These are phyloP conservation scores for Lepidiolamprologus cunningtoni DNA, from an alignment of 2,113 vertebrate species.

Conservation along the genomic window DNA sequence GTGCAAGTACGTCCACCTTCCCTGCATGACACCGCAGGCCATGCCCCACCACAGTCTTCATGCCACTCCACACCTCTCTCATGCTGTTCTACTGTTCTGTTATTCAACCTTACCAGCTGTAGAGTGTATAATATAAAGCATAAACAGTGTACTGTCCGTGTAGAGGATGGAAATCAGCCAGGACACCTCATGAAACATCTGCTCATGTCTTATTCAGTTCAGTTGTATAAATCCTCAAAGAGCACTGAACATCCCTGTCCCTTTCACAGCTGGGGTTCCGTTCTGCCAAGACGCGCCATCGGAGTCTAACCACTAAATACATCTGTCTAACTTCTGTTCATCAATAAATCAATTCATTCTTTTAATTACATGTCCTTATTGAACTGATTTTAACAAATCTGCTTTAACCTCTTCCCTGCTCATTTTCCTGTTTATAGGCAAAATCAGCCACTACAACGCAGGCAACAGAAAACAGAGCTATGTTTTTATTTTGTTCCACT, in stretches of 20 bases:
- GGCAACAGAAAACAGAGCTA: not conserved
- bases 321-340: not conserved
- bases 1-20: not conserved
- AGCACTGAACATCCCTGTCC: not conserved
- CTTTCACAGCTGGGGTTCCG: not conserved
- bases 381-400: not conserved
- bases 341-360: not conserved
- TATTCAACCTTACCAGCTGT: not conserved
- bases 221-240: not conserved
- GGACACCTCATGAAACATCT: not conserved
- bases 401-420: not conserved
- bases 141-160: not conserved
- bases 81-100: not conserved
- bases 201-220: not conserved
- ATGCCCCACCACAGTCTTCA: not conserved
- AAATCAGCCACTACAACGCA: not conserved
- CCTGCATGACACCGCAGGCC: not conserved
- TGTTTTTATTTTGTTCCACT: not conserved
- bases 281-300: not conserved
- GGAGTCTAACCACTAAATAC: not conserved
- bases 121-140: not conserved
- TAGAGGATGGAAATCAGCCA: not conserved
- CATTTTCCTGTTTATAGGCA: not conserved
- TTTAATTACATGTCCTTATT: not conserved
- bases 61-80: not conserved